These are phyloP conservation scores for Oryzias celebensis DNA, from an alignment of 2,113 vertebrate species.

Conservation along the genomic window DNA sequence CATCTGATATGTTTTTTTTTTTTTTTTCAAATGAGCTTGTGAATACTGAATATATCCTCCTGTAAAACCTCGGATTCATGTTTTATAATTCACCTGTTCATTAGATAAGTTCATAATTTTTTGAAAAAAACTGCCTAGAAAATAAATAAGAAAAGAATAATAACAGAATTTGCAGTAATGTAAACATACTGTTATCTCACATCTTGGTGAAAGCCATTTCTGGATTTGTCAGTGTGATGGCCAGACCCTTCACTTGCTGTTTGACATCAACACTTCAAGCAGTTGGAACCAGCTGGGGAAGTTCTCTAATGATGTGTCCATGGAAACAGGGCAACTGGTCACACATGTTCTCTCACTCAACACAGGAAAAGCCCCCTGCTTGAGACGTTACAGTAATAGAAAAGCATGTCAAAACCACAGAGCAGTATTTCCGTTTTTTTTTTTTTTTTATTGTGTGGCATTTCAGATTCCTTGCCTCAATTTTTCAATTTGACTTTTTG, in stretches of 20 bases:
- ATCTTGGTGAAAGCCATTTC: constrained; percentile 3
- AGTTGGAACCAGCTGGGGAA: constrained; percentile 64
- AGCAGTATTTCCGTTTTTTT: not conserved
- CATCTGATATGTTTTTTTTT: too few species aligned
- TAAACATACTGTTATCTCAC: not conserved
- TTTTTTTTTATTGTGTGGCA: constrained; percentile 1
- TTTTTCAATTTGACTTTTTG: not conserved
- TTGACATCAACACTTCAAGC: constrained; percentile 50
- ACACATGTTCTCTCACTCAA: constrained; percentile 60
- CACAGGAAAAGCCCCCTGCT: constrained; percentile 46
- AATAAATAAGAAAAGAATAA: not conserved
- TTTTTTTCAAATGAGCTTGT: too few species aligned
- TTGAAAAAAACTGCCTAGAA: not conserved
- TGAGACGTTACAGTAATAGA: constrained; percentile 35
- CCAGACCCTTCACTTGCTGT: constrained; percentile 57
- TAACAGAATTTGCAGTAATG: not conserved
- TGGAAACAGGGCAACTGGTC: constrained; percentile 73
- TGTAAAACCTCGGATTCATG: too few species aligned
- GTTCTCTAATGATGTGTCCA: constrained; percentile 76
- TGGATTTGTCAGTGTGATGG: constrained; percentile 8
- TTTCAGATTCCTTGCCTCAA: constrained; percentile 2
- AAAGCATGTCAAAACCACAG: constrained; percentile 30
- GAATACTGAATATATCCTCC: too few species aligned
- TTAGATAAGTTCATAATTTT: not conserved
- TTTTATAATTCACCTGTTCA: too few species aligned